phyloP scores from a whole-genome alignment of 2,113 vertebrate species.

The Neolamprologus brichardi region DNA sequence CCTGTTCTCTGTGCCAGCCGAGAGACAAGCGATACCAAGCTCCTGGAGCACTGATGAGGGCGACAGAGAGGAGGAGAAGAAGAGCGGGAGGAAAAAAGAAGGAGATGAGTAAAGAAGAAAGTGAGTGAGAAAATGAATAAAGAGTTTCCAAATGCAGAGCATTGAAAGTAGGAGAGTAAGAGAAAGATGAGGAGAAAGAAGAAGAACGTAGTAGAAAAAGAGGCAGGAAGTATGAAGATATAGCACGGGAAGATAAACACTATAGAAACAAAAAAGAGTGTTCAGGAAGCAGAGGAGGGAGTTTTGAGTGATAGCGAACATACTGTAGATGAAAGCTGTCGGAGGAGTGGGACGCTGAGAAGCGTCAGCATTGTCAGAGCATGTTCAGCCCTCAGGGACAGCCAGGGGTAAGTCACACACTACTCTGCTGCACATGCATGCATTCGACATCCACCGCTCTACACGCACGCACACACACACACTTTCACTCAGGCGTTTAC shows the following conservation, averaged over 20 bases:
- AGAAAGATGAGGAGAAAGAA: not conserved
- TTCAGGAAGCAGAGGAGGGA: not conserved
- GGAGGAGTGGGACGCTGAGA: constrained; percentile 33
- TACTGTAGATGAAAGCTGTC: constrained; percentile 39
- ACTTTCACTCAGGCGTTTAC: not conserved
- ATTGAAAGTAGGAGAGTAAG: not conserved
- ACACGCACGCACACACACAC: not conserved
- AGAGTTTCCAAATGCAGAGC: not conserved
- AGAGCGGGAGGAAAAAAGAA: not conserved
- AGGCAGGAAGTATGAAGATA: not conserved
- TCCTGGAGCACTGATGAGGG: constrained; percentile 43
- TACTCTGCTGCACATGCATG: constrained; percentile 19
- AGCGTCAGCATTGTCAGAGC: constrained; percentile 41
- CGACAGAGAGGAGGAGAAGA: not conserved
- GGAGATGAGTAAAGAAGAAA: not conserved
- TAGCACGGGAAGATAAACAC: not conserved
- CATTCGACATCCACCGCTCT: not conserved
- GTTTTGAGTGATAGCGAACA: constrained; percentile 23
- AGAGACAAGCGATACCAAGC: constrained; percentile 69
- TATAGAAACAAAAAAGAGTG: not conserved
- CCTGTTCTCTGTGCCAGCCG: constrained; percentile 75
- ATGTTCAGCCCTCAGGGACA: constrained; percentile 44
- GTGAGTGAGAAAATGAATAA: not conserved
- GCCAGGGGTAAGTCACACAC: constrained; percentile 64
- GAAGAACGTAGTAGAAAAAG: not conserved